Evolutionary conservation across 2,797 vertebrate genomes (phyloP), one percentile per base, ranked within the genome.

Genomic region (Melanotaenia parkinsoni): DNA sequence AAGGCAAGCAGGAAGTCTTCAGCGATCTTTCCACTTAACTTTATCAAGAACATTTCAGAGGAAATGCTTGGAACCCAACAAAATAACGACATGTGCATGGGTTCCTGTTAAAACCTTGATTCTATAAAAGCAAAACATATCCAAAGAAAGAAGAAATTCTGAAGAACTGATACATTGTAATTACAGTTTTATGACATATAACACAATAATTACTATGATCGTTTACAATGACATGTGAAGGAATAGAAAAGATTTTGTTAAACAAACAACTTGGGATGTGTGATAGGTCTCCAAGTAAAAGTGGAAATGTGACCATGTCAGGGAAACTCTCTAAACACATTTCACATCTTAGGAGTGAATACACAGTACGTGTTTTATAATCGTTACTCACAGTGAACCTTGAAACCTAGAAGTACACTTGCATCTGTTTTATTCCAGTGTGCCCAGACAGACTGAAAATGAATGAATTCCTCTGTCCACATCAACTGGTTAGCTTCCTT

Each of bases 1-100:
- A 77, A 62, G 69, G 32, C 43, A 81, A 62, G 56, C 67, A 84
- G 73, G 68, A 82, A 74, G 61, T 70, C 43, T 63, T 70, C 62
- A 70, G 70, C 2, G 0, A 57, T 28, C 22, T 67, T 74, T 75
- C 37, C 28, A 47, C 63, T 65, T 47, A 47, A 47, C 59, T 13
- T 67, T 77, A 63, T 76, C 43, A 54, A 58, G 35, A 32, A 1
- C 47, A 72, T 77, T 57, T 70, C 37, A 75, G 28, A 51, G 53
- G 43, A 62, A 70, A 63, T 0, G 3, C 59, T 40, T 63, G n/a
- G 70, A 69, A 65, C 30, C 3, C 12, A 28, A 18, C 54, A 18
- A 14, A 57, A 8, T 18, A 7, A 28, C 60, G 3, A 37, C 14
- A 63, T 66, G 58, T 67, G 30, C 22, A 59, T 77, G 16, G 28